phyloP scores from a whole-genome alignment of 2,113 vertebrate genomes.

The Podarcis raffonei region DNA sequence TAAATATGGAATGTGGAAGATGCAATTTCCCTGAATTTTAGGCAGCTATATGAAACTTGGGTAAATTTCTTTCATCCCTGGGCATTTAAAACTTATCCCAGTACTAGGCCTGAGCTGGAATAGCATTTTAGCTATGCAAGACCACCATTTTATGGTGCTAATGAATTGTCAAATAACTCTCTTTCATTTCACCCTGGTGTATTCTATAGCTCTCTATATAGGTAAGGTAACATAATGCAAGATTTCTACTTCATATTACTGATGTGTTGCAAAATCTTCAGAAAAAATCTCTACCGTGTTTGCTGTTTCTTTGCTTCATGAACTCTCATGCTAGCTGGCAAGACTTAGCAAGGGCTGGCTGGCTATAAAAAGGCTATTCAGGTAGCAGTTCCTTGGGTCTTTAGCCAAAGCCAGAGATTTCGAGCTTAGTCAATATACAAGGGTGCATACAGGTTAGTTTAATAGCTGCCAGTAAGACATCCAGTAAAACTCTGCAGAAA shows the following conservation, averaged over 20 bases:
- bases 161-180: neutral
- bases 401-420: neutral
- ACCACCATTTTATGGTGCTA: neutral
- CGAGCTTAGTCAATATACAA: neutral
- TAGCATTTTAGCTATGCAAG: neutral
- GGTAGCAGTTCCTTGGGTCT: neutral
- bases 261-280: neutral
- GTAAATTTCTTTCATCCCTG: neutral
- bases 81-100: neutral
- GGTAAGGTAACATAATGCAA: neutral
- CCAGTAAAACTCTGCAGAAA: constrained; percentile 8
- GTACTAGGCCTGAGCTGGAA: neutral
- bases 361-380: neutral
- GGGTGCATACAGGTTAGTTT: neutral
- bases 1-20: neutral
- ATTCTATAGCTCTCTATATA: neutral
- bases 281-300: neutral
- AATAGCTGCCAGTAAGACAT: neutral
- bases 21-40: neutral
- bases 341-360: neutral
- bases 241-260: neutral
- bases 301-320: neutral
- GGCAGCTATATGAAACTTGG: neutral
- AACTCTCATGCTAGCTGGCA: neutral
- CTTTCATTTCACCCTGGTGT: neutral